Conservation (phyloP, 2,888 invertebrate species). For the Branchellion lobata region DNA sequence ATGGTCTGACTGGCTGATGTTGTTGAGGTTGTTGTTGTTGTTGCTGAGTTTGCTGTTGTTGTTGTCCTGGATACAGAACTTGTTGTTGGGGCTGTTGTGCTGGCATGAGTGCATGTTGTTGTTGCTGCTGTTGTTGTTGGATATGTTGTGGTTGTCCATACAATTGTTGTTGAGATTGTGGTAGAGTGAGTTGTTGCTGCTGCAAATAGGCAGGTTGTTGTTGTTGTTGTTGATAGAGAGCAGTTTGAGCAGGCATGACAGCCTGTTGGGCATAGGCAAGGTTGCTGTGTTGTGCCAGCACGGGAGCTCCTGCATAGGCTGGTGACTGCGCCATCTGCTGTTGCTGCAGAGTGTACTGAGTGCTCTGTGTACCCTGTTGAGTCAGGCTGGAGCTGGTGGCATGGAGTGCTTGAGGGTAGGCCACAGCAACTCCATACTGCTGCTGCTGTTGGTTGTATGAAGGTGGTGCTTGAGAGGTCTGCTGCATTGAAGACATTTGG, state of each 20-base stretch:
- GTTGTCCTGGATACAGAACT: slow-evolving; percentile 1
- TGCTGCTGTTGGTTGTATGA: not conserved
- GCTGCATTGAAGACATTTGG: not conserved
- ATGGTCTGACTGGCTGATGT: not conserved
- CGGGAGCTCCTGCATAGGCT: slow-evolving; percentile 13
- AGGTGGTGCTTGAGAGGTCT: not conserved
- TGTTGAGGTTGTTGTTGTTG: slow-evolving; percentile 7
- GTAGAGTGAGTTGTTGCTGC: slow-evolving; percentile 27
- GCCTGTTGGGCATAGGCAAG: slow-evolving; percentile 29
- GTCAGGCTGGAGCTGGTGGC: not conserved
- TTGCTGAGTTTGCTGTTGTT: slow-evolving; percentile 4
- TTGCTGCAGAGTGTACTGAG: not conserved
- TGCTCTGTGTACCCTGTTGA: not conserved
- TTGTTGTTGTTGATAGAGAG: slow-evolving; percentile 31
- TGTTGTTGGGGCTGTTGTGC: slow-evolving; percentile 10
- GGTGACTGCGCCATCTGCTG: slow-evolving; percentile 2
- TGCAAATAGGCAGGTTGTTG: slow-evolving; percentile 32
- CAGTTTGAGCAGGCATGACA: not conserved
- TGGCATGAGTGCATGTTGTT: slow-evolving; percentile 23
- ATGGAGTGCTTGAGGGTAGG: not conserved
- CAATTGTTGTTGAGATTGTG: not conserved
- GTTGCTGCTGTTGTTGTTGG: slow-evolving; percentile 26
- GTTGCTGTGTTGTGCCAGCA: slow-evolving; percentile 11
- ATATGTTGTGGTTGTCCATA: slow-evolving; percentile 15
- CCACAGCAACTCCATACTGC: slow-evolving; percentile 3